These are phyloP conservation scores for Diloba caeruleocephala DNA, from an alignment of 2,888 invertebrate species.

Conservation along the genomic window DNA sequence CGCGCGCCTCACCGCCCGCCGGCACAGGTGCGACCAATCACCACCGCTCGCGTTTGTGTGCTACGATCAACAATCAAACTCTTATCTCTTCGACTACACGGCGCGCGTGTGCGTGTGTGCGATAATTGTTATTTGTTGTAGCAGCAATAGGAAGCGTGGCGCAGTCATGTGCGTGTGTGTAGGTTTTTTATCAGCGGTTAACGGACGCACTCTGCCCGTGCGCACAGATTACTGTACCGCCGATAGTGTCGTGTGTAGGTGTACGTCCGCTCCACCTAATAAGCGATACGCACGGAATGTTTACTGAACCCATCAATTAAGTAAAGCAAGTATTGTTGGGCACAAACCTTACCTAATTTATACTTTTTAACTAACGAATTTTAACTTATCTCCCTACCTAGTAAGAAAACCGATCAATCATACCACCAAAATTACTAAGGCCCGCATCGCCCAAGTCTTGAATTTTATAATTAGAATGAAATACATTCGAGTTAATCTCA, in stretches of 20 bases:
- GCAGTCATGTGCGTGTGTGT: conserved; percentile 66
- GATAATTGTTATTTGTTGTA: conserved; percentile 75
- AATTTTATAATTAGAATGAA: too few species aligned
- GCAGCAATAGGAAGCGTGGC: conserved; percentile 71
- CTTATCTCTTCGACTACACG: conserved; percentile 64
- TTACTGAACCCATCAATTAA: conserved; percentile 24
- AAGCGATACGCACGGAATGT: conserved; percentile 39
- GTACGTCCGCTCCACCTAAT: conserved; percentile 77
- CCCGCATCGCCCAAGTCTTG: too few species aligned
- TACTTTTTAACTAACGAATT: neutral
- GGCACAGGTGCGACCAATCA: conserved; percentile 81
- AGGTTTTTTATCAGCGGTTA: conserved; percentile 79
- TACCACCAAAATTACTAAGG: too few species aligned
- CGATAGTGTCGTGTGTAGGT: conserved; percentile 74
- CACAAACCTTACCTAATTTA: neutral
- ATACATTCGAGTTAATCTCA: too few species aligned
- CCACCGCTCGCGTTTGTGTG: conserved; percentile 59
- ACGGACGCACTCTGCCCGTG: conserved; percentile 79
- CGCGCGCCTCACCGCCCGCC: conserved; percentile 48
- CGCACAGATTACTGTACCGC: conserved; percentile 67
- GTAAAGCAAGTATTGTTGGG: conserved; percentile 1
- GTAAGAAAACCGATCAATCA: too few species aligned
- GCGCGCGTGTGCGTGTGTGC: conserved; percentile 62
- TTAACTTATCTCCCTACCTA: too few species aligned
- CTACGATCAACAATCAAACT: conserved; percentile 66